These are phyloP conservation scores for Bicyclus anynana DNA, from an alignment of 1,140 invertebrate genomes.

Conservation along the genomic window DNA sequence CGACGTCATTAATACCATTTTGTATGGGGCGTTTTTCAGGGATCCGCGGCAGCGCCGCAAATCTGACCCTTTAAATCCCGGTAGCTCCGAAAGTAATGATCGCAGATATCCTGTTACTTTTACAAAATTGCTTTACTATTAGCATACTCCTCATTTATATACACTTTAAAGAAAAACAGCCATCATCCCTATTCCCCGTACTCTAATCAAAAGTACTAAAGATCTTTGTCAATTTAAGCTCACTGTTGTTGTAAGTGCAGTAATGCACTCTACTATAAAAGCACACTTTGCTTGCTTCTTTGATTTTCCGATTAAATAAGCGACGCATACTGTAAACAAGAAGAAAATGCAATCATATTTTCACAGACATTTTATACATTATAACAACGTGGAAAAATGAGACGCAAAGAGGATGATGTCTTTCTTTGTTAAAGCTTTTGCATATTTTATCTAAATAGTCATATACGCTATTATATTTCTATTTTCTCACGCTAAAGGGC, in stretches of 20 bases:
- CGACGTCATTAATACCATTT: too few species aligned
- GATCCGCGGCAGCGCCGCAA: too few species aligned
- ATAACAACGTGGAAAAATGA: neutral
- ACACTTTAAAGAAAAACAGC: too few species aligned
- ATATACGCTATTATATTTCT: too few species aligned
- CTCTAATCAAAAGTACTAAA: slow-evolving; percentile 26
- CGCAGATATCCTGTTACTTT: too few species aligned
- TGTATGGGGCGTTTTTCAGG: too few species aligned
- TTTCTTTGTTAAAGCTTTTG: slow-evolving; percentile 4
- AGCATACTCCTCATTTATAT: too few species aligned
- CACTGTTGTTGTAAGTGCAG: slow-evolving; percentile 32
- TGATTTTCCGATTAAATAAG: slow-evolving; percentile 32
- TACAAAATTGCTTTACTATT: too few species aligned
- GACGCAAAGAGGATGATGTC: slow-evolving; percentile 1
- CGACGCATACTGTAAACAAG: slow-evolving; percentile 18
- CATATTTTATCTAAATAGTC: neutral
- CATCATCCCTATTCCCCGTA: slow-evolving; percentile 18
- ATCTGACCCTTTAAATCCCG: too few species aligned
- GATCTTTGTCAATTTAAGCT: slow-evolving; percentile 54
- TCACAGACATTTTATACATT: slow-evolving; percentile 2
- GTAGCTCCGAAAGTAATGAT: too few species aligned
- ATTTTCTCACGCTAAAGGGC: too few species aligned
- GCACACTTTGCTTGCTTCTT: slow-evolving; percentile 32
- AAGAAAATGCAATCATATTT: slow-evolving; percentile 25
- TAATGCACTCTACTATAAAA: slow-evolving; percentile 31